These are phyloP conservation scores for Manis javanica DNA, from an alignment of 2,797 vertebrate species.

Conservation along the genomic window DNA sequence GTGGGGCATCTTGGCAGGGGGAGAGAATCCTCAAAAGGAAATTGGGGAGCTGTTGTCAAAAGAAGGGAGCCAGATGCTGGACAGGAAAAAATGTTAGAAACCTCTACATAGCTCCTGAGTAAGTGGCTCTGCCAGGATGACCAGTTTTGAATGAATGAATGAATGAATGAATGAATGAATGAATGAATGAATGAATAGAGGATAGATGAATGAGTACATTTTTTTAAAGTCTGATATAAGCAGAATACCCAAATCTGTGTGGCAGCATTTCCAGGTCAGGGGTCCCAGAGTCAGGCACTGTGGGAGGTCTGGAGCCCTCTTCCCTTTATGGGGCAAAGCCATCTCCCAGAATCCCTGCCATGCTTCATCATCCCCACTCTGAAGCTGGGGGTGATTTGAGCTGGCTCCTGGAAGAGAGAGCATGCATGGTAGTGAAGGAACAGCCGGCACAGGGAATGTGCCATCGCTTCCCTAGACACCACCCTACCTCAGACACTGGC, in stretches of 20 bases:
- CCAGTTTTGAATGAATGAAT: not conserved
- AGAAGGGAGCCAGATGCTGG: not conserved
- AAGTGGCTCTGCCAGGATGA: not conserved
- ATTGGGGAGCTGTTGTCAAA: not conserved
- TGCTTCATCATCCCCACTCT: not conserved
- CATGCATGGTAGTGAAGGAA: accelerated
- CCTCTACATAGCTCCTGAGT: not conserved
- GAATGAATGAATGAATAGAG: too few species aligned
- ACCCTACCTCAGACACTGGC: not conserved
- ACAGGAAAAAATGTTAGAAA: not conserved
- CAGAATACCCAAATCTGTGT: not conserved
- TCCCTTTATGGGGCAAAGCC: not conserved
- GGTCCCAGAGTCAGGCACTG: not conserved
- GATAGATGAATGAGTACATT: not conserved
- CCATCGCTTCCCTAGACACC: not conserved
- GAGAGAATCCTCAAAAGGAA: not conserved
- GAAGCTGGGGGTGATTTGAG: not conserved
- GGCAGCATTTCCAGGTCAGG: not conserved
- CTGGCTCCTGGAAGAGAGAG: not conserved
- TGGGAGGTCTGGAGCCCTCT: not conserved
- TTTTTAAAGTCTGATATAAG: not conserved
- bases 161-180: not conserved
- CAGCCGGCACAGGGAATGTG: accelerated
- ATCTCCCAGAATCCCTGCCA: not conserved
- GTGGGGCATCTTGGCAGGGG: not conserved